These are phyloP conservation scores for Cyaniris semiargus DNA, from an alignment of 2,888 invertebrate genomes.

Conservation along the genomic window DNA sequence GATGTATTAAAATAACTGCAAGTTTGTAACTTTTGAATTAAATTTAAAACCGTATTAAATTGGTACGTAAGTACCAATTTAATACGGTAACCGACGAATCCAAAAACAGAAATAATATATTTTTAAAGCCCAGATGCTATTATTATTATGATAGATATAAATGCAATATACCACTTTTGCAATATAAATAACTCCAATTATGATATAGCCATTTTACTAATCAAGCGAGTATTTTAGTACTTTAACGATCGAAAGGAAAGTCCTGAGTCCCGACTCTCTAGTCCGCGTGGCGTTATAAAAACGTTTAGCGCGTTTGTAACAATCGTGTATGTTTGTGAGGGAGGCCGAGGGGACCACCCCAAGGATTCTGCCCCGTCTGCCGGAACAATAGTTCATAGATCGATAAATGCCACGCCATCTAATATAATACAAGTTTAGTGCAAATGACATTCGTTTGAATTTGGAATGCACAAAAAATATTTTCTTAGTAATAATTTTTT, in stretches of 20 bases:
- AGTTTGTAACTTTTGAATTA: neutral
- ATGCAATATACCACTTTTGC: too few species aligned
- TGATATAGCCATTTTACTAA: neutral
- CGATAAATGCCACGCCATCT: constrained; percentile 52
- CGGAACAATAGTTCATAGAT: constrained; percentile 75
- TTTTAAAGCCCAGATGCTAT: too few species aligned
- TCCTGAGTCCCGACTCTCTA: neutral
- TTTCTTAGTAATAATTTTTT: too few species aligned
- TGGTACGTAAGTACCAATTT: too few species aligned
- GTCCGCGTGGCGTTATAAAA: constrained; percentile 7
- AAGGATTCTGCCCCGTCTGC: constrained; percentile 69
- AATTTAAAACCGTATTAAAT: neutral
- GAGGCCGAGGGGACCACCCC: constrained; percentile 54
- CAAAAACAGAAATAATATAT: too few species aligned
- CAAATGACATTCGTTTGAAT: constrained; percentile 13
- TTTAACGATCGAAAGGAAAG: neutral
- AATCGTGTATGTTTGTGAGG: constrained; percentile 40
- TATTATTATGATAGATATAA: too few species aligned
- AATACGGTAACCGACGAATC: too few species aligned
- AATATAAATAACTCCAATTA: too few species aligned
- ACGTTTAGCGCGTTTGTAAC: constrained; percentile 33
- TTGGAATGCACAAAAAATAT: neutral
- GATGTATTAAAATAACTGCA: neutral
- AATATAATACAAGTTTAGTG: constrained; percentile 15
- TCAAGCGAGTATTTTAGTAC: neutral